phyloP scores from a whole-genome alignment of 2,888 invertebrate genomes.

The Hirtodrosophila alboralis region DNA sequence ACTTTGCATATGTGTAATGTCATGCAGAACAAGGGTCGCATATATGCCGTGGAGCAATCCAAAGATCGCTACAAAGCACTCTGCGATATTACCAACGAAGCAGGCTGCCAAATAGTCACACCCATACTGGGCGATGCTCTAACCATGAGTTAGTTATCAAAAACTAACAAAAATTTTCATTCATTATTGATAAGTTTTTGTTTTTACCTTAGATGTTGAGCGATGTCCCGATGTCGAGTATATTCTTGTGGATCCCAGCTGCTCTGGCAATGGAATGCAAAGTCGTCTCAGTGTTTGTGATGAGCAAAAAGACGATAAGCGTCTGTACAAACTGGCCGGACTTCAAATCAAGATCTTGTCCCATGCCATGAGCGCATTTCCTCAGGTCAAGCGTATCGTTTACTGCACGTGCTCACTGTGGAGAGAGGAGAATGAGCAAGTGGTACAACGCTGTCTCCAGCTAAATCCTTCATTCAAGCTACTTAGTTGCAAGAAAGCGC shows the following conservation, averaged over 20 bases:
- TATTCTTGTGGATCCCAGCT: conserved; percentile 98
- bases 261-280: conserved; percentile 94
- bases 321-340: conserved; percentile 88
- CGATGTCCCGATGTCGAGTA: conserved; percentile 89
- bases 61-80: conserved; percentile 88
- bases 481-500: conserved; percentile 86
- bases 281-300: conserved; percentile 85
- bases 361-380: conserved; percentile 93
- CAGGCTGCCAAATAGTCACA: conserved; percentile 88
- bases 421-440: conserved; percentile 96
- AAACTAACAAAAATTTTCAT: too few species aligned
- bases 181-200: neutral
- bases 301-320: conserved; percentile 85
- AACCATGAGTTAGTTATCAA: conserved; percentile 85
- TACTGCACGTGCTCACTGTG: conserved; percentile 98
- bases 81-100: conserved; percentile 86
- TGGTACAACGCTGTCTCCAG: conserved; percentile 84
- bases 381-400: conserved; percentile 92
- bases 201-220: conserved; percentile 57
- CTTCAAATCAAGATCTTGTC: conserved; percentile 93
- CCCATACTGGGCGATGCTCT: conserved; percentile 90
- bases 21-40: conserved; percentile 90
- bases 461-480: conserved; percentile 86
- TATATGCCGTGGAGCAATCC: conserved; percentile 93
- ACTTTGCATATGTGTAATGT: conserved; percentile 94